Conservation (phyloP, 2,888 invertebrate species). For the Calameuta filiformis region DNA sequence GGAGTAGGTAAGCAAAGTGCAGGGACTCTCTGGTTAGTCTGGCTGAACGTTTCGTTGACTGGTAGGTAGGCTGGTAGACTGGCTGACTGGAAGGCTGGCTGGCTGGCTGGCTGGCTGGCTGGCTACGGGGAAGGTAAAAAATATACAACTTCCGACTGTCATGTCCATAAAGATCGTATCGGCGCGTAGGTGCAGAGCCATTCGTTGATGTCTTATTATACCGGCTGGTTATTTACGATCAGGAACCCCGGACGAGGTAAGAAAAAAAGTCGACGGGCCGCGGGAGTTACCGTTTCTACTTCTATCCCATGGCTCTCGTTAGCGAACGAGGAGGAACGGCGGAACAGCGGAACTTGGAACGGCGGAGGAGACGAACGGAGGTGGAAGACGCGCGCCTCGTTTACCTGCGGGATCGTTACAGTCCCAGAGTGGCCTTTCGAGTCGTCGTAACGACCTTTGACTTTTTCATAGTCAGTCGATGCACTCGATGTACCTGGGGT, state of each 20-base stretch:
- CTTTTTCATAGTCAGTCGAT: neutral
- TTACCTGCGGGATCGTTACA: too few relatives aligned
- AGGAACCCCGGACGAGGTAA: slow-evolving; percentile 22
- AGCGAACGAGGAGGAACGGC: too few relatives aligned
- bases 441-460: too few relatives aligned
- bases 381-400: too few relatives aligned
- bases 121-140: slow-evolving; percentile 22
- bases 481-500: neutral
- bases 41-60: neutral
- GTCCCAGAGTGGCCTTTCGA: too few relatives aligned
- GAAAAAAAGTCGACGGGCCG: slow-evolving; percentile 7
- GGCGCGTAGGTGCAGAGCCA: slow-evolving; percentile 51
- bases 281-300: slow-evolving; percentile 2
- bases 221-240: slow-evolving; percentile 56
- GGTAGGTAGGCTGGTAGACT: neutral
- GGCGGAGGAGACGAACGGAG: too few relatives aligned
- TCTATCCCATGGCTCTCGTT: neutral
- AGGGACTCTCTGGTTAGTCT: too few relatives aligned
- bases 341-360: too few relatives aligned
- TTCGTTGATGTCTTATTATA: slow-evolving; percentile 59
- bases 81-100: neutral
- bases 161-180: slow-evolving; percentile 56
- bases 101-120: neutral
- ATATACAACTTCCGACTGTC: slow-evolving; percentile 54
- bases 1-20: too few relatives aligned